A percentile compares a stretch with the other conserved stretches of the same genome.
These are phyloP conservation scores for Cerastis leucographa DNA, from an alignment of 2,888 invertebrate species.

Conservation along the genomic window DNA sequence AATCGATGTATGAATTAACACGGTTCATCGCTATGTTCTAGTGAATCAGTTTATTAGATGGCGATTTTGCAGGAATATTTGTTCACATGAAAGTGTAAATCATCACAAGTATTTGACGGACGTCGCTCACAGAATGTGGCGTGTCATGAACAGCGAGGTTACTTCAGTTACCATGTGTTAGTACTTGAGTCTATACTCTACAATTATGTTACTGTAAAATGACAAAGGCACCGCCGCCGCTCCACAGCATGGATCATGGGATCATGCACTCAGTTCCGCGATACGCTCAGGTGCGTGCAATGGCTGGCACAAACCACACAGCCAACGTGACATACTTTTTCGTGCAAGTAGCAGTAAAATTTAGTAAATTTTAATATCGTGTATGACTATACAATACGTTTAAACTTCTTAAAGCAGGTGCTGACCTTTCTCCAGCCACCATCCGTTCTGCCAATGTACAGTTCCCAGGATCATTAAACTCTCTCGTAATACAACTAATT, in stretches of 20 bases:
- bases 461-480: conserved; percentile 40
- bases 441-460: conserved; percentile 1
- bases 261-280: not conserved
- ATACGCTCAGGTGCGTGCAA: not conserved
- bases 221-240: not conserved
- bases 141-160: conserved; percentile 18
- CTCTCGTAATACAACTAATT: not conserved
- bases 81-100: conserved; percentile 12
- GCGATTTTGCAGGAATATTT: not conserved
- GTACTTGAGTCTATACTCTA: not conserved
- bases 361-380: not conserved
- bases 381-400: not conserved
- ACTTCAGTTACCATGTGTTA: conserved; percentile 17
- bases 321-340: not conserved
- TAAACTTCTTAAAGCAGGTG: not conserved
- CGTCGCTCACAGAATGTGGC: not conserved
- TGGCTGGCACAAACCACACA: not conserved
- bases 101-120: not conserved
- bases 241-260: too few relatives aligned
- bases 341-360: not conserved
- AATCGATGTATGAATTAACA: not conserved
- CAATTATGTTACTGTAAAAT: conserved; percentile 1
- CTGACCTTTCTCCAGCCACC: not conserved
- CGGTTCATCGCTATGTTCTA: not conserved
- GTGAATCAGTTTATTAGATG: not conserved